Conservation (phyloP, 2,797 vertebrate genomes). For the Trachurus trachurus region DNA sequence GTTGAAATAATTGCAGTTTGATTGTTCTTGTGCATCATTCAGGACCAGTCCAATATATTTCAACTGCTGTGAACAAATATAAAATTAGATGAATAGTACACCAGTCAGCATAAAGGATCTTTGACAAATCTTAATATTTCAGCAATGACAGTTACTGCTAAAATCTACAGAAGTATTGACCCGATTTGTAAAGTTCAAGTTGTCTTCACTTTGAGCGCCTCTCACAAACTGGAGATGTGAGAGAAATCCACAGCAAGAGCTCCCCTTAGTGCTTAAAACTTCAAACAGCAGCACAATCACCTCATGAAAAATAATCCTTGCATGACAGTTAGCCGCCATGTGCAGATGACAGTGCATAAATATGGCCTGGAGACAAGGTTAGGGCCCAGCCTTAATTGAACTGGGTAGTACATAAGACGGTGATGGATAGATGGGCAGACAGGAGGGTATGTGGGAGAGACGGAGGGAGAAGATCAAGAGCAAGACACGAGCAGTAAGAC, state of each 20-base stretch:
- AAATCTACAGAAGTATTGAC: slow-evolving; percentile 32
- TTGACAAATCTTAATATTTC: not conserved
- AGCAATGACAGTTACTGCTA: slow-evolving; percentile 4
- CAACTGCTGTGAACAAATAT: not conserved
- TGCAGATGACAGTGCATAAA: slow-evolving; percentile 83
- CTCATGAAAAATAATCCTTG: slow-evolving; percentile 78
- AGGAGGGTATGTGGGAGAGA: slow-evolving; percentile 46
- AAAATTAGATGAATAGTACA: not conserved
- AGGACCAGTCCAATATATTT: not conserved
- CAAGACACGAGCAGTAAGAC: slow-evolving; percentile 32
- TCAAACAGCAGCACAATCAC: slow-evolving; percentile 61
- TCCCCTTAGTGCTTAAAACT: slow-evolving; percentile 77
- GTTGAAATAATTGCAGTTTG: too few species aligned
- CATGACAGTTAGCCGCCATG: slow-evolving; percentile 78
- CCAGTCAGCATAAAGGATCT: not conserved
- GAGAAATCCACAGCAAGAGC: slow-evolving; percentile 73
- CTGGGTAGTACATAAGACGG: slow-evolving; percentile 64
- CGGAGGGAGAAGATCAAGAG: slow-evolving; percentile 58
- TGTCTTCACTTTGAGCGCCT: slow-evolving; percentile 35
- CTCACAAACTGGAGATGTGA: slow-evolving; percentile 27
- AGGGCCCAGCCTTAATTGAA: slow-evolving; percentile 76
- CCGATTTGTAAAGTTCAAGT: slow-evolving; percentile 37
- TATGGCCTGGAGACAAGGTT: slow-evolving; percentile 82
- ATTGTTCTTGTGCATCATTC: not conserved
- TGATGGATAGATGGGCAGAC: slow-evolving; percentile 73